Conservation (phyloP, 1,140 invertebrate genomes). For the Polypedilum pembai region DNA sequence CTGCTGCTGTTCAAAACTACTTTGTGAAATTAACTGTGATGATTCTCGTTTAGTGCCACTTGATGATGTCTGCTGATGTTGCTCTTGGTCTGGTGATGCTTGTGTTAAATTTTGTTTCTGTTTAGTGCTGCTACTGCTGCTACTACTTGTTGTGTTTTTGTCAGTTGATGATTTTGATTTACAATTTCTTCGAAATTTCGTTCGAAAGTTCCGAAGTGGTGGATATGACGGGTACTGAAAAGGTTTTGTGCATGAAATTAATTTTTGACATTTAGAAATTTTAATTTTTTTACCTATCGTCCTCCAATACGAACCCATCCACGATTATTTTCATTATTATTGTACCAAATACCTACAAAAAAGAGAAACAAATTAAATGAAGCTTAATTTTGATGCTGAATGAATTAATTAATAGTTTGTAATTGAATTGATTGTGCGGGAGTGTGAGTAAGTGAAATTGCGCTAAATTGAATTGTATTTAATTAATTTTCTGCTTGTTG, state of each 20-base stretch:
- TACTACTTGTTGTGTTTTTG: slow-evolving; percentile 37
- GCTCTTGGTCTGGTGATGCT: slow-evolving; percentile 30
- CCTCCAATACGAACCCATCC: slow-evolving; percentile 44
- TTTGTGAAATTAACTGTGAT: background rate
- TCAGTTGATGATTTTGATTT: slow-evolving; percentile 39
- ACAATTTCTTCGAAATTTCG: slow-evolving; percentile 36
- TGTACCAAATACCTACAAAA: slow-evolving; percentile 43
- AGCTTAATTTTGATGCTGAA: background rate
- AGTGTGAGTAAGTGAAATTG: no score
- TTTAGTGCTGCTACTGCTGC: slow-evolving; percentile 37
- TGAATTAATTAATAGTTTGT: no score
- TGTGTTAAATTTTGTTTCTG: slow-evolving; percentile 33
- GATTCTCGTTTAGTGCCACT: slow-evolving; percentile 11
- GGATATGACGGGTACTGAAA: slow-evolving; percentile 42
- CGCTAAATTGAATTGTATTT: no score
- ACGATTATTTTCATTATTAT: slow-evolving; percentile 40
- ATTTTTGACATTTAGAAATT: no score
- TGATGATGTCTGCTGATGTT: slow-evolving; percentile 30
- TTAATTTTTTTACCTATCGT: background rate
- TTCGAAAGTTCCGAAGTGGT: slow-evolving; percentile 43
- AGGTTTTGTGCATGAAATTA: no score
- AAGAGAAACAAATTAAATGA: background rate
- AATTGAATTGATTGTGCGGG: no score
- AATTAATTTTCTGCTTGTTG: no score
- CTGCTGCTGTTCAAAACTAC: background rate